phyloP scores from a whole-genome alignment of 1,140 invertebrate genomes.

The Solenopsis fugax region DNA sequence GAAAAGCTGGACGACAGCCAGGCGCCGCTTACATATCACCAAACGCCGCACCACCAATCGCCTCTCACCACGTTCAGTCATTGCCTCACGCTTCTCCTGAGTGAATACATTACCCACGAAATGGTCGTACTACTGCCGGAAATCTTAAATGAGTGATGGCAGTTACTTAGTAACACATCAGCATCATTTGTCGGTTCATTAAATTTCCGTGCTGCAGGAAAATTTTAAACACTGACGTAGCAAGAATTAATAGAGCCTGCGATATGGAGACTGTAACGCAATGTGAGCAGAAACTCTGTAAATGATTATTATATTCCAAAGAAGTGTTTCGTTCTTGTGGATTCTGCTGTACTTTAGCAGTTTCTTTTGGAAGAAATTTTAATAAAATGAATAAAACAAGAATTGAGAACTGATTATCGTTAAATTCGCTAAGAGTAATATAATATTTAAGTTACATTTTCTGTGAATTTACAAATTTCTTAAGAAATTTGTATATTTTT shows the following conservation, averaged over 20 bases:
- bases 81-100: background rate
- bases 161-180: constrained; percentile 56
- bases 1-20: constrained; percentile 59
- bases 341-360: background rate
- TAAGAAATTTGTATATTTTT: constrained; percentile 4
- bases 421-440: background rate
- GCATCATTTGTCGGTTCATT: constrained; percentile 61
- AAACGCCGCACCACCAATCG: background rate
- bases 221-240: constrained; percentile 28
- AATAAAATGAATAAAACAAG: background rate
- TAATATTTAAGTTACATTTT: background rate
- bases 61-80: background rate
- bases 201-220: constrained; percentile 52
- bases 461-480: background rate
- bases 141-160: constrained; percentile 39
- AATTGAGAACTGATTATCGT: background rate
- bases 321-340: background rate
- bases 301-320: background rate
- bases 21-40: constrained; percentile 41
- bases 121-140: constrained; percentile 1
- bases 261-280: background rate
- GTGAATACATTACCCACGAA: constrained; percentile 13
- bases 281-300: background rate
- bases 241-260: constrained; percentile 40
- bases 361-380: background rate